These are phyloP conservation scores for Ptychoptera albimana DNA, from an alignment of 2,888 invertebrate species.

Conservation along the genomic window DNA sequence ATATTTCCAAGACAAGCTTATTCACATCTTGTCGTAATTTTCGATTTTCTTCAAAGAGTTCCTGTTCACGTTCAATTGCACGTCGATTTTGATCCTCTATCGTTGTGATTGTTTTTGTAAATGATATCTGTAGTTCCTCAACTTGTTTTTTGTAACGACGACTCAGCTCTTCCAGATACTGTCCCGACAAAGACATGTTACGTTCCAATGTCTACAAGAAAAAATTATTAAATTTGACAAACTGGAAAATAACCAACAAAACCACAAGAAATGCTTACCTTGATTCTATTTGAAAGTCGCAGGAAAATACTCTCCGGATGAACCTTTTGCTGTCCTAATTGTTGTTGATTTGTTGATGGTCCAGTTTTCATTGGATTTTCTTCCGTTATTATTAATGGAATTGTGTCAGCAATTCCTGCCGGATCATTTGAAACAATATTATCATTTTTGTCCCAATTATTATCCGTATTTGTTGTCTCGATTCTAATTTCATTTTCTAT, in stretches of 20 bases:
- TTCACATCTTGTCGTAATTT: conserved; percentile 47
- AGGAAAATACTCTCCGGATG: conserved; percentile 94
- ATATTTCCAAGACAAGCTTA: conserved; percentile 42
- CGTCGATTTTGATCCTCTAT: conserved; percentile 55
- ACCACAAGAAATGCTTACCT: conserved; percentile 37
- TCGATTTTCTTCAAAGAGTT: conserved; percentile 62
- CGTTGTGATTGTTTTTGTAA: conserved; percentile 60
- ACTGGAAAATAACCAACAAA: background rate
- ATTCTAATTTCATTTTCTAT: background rate
- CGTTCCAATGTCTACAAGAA: conserved; percentile 67
- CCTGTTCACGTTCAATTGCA: conserved; percentile 57
- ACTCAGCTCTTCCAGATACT: conserved; percentile 92
- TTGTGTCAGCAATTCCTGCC: background rate
- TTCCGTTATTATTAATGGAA: too few species aligned
- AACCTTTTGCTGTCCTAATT: conserved; percentile 20
- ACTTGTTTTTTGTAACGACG: conserved; percentile 90
- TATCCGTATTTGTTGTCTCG: background rate
- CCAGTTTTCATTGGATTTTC: background rate
- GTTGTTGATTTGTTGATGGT: conserved; percentile 6
- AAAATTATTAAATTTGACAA: too few species aligned
- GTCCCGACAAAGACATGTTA: conserved; percentile 92
- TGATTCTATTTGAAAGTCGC: conserved; percentile 86
- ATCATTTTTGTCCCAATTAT: background rate
- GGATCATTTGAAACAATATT: background rate
- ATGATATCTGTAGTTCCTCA: conserved; percentile 79